Evolutionary conservation across 2,113 vertebrate species (phyloP).

Genomic region (Seriola rivoliana): DNA sequence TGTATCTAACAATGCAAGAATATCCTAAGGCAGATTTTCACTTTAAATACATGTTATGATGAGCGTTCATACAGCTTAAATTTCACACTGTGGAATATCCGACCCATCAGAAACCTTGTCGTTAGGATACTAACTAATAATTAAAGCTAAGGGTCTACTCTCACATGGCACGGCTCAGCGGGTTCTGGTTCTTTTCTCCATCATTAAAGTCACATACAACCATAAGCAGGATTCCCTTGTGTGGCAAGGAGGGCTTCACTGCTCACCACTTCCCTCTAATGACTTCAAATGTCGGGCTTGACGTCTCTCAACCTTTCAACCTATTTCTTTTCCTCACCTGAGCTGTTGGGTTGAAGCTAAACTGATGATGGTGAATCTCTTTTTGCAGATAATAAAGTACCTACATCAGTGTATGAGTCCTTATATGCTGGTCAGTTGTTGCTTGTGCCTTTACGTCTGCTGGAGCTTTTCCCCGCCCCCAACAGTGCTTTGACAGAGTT

Average conservation of each 20-base stretch:
- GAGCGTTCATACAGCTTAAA: conserved; percentile 14
- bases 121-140: conserved; percentile 23
- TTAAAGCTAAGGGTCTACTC: conserved; percentile 30
- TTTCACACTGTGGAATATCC: conserved; percentile 23
- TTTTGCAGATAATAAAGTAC: neutral
- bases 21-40: neutral
- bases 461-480: neutral
- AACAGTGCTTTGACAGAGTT: neutral
- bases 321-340: conserved; percentile 20
- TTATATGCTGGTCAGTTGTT: neutral
- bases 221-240: conserved; percentile 27
- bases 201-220: conserved; percentile 61
- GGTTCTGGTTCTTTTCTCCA: conserved; percentile 44
- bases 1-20: neutral
- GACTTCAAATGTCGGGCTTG: conserved; percentile 21
- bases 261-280: conserved; percentile 42
- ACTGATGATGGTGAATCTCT: neutral
- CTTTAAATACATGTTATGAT: neutral
- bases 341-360: conserved; percentile 14
- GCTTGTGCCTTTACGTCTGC: neutral
- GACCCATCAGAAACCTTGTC: neutral
- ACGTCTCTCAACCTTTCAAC: conserved; percentile 10
- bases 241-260: conserved; percentile 19
- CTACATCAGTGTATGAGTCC: neutral
- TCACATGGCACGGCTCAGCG: neutral